A percentile compares a stretch with the other conserved stretches of the same genome.
Conservation (phyloP, 2,113 vertebrate species). For the Triplophysa dalaica region DNA sequence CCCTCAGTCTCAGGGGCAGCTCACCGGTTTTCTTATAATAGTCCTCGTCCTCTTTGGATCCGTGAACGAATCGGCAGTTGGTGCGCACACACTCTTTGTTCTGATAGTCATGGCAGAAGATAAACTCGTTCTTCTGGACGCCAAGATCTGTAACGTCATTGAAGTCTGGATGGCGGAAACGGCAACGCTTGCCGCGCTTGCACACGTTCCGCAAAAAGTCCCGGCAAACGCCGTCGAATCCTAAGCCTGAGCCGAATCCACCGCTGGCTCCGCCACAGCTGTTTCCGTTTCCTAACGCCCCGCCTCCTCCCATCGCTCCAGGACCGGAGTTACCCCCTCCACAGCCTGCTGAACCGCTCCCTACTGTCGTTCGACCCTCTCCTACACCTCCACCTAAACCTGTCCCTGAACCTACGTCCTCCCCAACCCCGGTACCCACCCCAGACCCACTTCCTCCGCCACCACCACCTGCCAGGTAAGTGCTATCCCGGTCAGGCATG, state of each 20-base stretch:
- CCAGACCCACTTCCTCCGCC: conserved; percentile 60
- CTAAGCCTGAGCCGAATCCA: conserved; percentile 66
- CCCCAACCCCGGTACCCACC: conserved; percentile 60
- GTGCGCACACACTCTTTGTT: conserved; percentile 93
- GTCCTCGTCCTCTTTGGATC: conserved; percentile 95
- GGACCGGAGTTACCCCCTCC: conserved; percentile 55
- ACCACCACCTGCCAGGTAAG: conserved; percentile 77
- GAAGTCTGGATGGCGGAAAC: conserved; percentile 93
- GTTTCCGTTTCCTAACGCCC: conserved; percentile 74
- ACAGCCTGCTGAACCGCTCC: conserved; percentile 59
- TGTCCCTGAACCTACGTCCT: conserved; percentile 68
- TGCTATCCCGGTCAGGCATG: conserved; percentile 91
- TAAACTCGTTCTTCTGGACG: conserved; percentile 95
- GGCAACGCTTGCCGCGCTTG: conserved; percentile 93
- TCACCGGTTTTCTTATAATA: conserved; percentile 95
- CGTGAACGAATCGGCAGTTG: conserved; percentile 94
- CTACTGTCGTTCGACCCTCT: conserved; percentile 68
- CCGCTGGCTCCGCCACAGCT: conserved; percentile 76
- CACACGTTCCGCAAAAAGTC: conserved; percentile 96
- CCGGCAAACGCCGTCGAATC: conserved; percentile 85
- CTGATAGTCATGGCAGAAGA: conserved; percentile 97
- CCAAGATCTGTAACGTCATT: conserved; percentile 92
- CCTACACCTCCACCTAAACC: conserved; percentile 62
- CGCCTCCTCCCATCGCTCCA: conserved; percentile 71
- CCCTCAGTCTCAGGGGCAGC: conserved; percentile 85